Evolutionary conservation across 2,888 invertebrate genomes (phyloP).

Genomic region (Ryuthela nishihirai): DNA sequence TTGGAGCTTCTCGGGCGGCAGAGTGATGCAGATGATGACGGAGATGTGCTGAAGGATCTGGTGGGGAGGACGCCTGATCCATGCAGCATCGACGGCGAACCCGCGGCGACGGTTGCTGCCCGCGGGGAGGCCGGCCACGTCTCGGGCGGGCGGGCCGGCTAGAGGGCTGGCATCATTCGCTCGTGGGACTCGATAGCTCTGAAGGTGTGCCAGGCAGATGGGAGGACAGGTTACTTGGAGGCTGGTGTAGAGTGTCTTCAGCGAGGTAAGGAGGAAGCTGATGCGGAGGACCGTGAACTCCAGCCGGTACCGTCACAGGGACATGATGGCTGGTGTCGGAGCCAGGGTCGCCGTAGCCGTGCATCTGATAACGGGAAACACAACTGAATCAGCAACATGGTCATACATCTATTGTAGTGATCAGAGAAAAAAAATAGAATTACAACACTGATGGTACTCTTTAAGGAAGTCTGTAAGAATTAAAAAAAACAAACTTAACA

Average conservation of each 20-base stretch:
- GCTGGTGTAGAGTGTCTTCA: slow-evolving; percentile 38
- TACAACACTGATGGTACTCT: no score
- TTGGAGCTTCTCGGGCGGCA: no score
- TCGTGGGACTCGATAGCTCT: slow-evolving; percentile 42
- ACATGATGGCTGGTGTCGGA: slow-evolving; percentile 54
- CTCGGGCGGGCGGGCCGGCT: slow-evolving; percentile 1
- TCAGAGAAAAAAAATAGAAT: no score
- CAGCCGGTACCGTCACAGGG: slow-evolving; percentile 48
- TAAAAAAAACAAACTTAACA: no score
- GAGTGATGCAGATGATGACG: no score
- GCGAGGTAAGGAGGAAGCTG: slow-evolving; percentile 41
- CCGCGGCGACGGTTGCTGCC: no score
- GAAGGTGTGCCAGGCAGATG: slow-evolving; percentile 39
- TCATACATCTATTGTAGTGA: no score
- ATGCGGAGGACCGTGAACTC: slow-evolving; percentile 22
- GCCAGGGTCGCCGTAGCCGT: slow-evolving; percentile 66
- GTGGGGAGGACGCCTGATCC: no score
- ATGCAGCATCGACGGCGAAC: no score
- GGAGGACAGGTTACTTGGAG: slow-evolving; percentile 40
- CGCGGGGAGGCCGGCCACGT: slow-evolving; percentile 15
- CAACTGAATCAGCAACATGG: no score
- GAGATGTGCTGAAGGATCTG: no score
- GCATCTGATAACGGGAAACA: slow-evolving; percentile 79
- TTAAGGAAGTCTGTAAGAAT: no score
- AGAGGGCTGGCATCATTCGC: slow-evolving; percentile 35